Conservation (phyloP, 2,888 invertebrate species). For the Blera fallax region DNA sequence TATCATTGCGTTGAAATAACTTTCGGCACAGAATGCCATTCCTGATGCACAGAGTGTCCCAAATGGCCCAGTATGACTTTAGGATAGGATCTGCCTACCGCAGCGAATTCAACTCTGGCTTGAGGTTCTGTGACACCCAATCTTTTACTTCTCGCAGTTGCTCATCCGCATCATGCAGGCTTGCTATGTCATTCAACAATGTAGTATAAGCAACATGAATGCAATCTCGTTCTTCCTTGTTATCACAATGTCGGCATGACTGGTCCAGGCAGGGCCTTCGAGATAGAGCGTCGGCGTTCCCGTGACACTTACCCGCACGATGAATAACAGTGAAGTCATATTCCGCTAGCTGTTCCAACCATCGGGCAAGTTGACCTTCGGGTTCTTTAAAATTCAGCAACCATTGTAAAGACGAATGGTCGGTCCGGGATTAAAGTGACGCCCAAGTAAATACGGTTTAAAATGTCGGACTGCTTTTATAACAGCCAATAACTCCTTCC, state of each 20-base stretch:
- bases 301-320: neutral
- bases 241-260: neutral
- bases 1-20: neutral
- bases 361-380: neutral
- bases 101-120: too few relatives aligned
- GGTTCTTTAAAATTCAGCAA: constrained; percentile 9
- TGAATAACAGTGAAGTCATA: neutral
- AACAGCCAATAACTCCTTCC: neutral
- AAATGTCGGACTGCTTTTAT: constrained; percentile 2
- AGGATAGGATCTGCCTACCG: too few relatives aligned
- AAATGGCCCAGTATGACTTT: neutral
- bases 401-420: constrained; percentile 12
- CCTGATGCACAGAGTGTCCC: neutral
- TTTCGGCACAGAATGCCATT: neutral
- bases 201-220: neutral
- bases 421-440: neutral
- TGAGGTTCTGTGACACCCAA: too few relatives aligned
- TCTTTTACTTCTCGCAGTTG: neutral
- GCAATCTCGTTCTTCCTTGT: neutral
- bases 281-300: neutral
- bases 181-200: neutral
- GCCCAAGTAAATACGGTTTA: neutral
- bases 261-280: neutral
- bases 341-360: neutral
- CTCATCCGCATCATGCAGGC: neutral